phyloP scores from a whole-genome alignment of 2,797 vertebrate species.

The Sebastes nivosus region DNA sequence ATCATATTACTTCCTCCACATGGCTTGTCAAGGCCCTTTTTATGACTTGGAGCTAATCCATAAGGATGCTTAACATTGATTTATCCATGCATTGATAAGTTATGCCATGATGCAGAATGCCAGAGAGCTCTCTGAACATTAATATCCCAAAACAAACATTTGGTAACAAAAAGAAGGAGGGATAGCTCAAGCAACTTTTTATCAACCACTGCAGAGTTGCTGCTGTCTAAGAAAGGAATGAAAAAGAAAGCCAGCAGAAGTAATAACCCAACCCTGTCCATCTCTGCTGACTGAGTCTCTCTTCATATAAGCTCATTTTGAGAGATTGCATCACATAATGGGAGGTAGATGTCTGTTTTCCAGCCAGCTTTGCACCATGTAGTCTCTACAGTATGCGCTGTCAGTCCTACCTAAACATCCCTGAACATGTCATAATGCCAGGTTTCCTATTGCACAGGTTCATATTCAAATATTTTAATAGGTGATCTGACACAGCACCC shows the following conservation, averaged over 20 bases:
- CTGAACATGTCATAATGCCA: not conserved
- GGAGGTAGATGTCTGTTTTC: not conserved
- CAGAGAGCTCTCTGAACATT: not conserved
- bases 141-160: conserved; percentile 20
- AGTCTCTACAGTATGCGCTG: not conserved
- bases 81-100: conserved; percentile 50
- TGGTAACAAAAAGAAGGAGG: not conserved
- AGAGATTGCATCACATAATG: not conserved
- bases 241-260: not conserved
- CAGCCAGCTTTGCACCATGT: not conserved
- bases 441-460: not conserved
- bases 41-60: conserved; percentile 77
- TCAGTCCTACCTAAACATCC: not conserved
- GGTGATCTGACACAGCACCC: not conserved
- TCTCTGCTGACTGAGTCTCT: conserved; percentile 9
- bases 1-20: conserved; percentile 76
- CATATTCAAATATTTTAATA: not conserved
- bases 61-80: conserved; percentile 68
- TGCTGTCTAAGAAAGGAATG: not conserved
- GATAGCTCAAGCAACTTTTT: not conserved
- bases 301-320: not conserved
- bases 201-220: not conserved
- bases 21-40: conserved; percentile 77
- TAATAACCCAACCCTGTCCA: not conserved
- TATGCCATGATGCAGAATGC: conserved; percentile 10